A percentile compares a stretch with the other conserved stretches of the same genome.
These are phyloP conservation scores for Pteropus alecto DNA, from an alignment of 2,113 vertebrate genomes.

Conservation along the genomic window DNA sequence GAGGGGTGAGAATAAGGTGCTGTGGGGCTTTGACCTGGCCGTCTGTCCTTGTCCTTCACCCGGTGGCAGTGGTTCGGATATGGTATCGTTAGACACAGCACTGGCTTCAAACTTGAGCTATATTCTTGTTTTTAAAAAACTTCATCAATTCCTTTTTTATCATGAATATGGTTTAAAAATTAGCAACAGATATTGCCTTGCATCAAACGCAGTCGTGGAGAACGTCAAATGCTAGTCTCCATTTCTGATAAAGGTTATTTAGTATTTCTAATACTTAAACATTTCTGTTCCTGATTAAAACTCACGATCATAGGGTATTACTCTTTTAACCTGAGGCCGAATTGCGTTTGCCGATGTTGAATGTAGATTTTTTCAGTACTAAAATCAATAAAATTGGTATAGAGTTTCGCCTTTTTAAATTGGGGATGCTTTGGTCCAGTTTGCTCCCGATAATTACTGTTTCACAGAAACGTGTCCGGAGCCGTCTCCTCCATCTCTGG, in stretches of 20 bases:
- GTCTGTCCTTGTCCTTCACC: background rate
- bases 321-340: background rate
- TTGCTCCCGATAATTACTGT: background rate
- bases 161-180: background rate
- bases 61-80: background rate
- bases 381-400: background rate
- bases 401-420: background rate
- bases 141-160: background rate
- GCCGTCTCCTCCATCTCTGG: background rate
- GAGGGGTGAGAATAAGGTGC: too few relatives aligned
- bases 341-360: background rate
- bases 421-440: background rate
- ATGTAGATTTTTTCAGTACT: background rate
- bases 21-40: background rate
- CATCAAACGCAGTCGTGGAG: background rate
- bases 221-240: background rate
- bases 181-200: background rate
- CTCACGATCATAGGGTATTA: background rate
- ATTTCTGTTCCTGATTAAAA: background rate
- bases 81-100: background rate
- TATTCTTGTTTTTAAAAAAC: background rate
- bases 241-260: background rate
- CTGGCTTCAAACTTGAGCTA: background rate
- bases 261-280: background rate
- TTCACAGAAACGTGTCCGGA: background rate